These are phyloP conservation scores for Ormia ochracea DNA, from an alignment of 2,888 invertebrate species.

Conservation along the genomic window DNA sequence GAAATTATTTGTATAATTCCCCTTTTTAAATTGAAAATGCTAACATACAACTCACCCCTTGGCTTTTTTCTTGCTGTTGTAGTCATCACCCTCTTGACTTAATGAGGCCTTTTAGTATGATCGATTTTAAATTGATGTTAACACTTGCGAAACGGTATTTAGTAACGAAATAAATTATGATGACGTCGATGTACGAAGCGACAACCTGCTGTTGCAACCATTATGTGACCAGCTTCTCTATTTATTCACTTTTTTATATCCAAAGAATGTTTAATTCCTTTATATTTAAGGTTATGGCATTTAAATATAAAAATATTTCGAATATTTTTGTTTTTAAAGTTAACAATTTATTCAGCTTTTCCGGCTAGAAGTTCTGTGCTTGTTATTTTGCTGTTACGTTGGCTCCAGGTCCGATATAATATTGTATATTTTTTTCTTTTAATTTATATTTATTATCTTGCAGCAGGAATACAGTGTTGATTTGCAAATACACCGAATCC, in stretches of 20 bases:
- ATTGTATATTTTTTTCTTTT: no score
- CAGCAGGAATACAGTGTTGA: no score
- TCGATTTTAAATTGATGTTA: conserved; percentile 74
- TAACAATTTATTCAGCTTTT: no score
- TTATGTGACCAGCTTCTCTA: conserved; percentile 9
- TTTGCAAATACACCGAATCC: no score
- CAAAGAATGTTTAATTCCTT: neutral
- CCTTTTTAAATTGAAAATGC: conserved; percentile 17
- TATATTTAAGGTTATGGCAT: no score
- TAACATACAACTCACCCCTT: conserved; percentile 5
- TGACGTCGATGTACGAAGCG: conserved; percentile 25
- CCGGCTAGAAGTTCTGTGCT: no score
- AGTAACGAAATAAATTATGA: conserved; percentile 21
- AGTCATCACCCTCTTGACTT: conserved; percentile 71
- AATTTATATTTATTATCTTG: no score
- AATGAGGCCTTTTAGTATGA: conserved; percentile 71
- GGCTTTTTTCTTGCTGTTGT: neutral
- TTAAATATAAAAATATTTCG: no score
- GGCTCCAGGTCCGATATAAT: no score
- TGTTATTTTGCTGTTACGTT: no score
- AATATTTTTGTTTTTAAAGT: no score
- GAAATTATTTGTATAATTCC: conserved; percentile 20
- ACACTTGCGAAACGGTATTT: conserved; percentile 64
- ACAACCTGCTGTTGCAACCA: conserved; percentile 55
- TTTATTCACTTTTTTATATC: neutral